phyloP scores from a whole-genome alignment of 2,888 invertebrate species.

The Tortrix viridana region DNA sequence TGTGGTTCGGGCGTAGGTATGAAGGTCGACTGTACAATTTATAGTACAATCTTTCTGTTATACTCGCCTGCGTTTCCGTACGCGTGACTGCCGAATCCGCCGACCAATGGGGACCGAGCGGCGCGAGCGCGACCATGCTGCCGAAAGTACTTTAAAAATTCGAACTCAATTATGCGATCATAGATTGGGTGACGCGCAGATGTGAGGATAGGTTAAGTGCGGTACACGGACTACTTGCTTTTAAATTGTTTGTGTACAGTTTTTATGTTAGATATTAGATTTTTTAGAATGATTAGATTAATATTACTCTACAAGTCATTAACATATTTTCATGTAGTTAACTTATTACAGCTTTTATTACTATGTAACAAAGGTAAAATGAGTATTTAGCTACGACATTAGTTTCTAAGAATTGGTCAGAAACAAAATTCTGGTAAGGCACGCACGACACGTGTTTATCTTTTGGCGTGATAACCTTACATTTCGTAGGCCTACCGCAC shows the following conservation, averaged over 20 bases:
- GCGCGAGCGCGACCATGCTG: conserved; percentile 32
- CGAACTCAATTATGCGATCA: conserved; percentile 35
- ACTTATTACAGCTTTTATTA: conserved; percentile 5
- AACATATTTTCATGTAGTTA: neutral
- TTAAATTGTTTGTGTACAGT: conserved; percentile 15
- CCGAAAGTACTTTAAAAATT: conserved; percentile 36
- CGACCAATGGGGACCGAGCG: conserved; percentile 34
- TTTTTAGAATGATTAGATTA: neutral
- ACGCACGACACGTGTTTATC: conserved; percentile 45
- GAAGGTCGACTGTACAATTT: conserved; percentile 47
- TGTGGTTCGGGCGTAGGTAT: conserved; percentile 37
- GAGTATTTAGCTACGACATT: conserved; percentile 9
- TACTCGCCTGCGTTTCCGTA: conserved; percentile 40
- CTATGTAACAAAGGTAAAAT: neutral
- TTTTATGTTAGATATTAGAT: conserved; percentile 1
- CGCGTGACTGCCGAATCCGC: conserved; percentile 36
- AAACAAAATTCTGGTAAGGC: conserved; percentile 37
- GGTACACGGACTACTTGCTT: conserved; percentile 14
- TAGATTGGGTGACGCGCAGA: conserved; percentile 36
- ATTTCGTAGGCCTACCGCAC: conserved; percentile 55
- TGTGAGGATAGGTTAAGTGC: conserved; percentile 35
- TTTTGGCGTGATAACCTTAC: conserved; percentile 58
- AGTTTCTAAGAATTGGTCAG: conserved; percentile 29
- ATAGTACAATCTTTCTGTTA: conserved; percentile 45
- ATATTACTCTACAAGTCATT: neutral